A percentile compares a stretch with the other conserved stretches of the same genome.
These are phyloP conservation scores for Leptinotarsa juncta DNA, from an alignment of 2,888 invertebrate species.

Conservation along the genomic window DNA sequence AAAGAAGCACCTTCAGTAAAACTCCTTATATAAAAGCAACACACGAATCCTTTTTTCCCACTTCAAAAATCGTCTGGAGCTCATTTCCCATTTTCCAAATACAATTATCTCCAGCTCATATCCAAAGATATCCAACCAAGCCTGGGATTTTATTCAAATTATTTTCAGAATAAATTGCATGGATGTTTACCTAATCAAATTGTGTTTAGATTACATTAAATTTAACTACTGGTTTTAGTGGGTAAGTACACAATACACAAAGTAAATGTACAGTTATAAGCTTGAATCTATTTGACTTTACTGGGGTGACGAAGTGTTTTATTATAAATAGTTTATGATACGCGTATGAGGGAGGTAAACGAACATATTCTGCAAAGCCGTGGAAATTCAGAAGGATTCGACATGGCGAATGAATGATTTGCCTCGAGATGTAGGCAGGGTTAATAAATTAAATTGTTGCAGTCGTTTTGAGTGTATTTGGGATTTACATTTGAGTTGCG, in stretches of 20 bases:
- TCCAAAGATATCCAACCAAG: conserved; percentile 20
- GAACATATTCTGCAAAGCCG: conserved; percentile 2
- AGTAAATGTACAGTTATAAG: conserved; percentile 52
- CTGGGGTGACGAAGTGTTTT: conserved; percentile 51
- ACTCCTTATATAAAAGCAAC: not conserved
- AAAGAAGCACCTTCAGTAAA: too few species aligned
- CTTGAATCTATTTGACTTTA: conserved; percentile 53
- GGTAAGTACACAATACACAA: conserved; percentile 51
- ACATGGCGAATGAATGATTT: conserved; percentile 10
- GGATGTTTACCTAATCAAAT: conserved; percentile 56
- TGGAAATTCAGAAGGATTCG: conserved; percentile 1
- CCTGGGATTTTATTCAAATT: conserved; percentile 42
- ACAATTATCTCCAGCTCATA: conserved; percentile 25
- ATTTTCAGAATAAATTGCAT: conserved; percentile 50
- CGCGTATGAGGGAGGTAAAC: conserved; percentile 14
- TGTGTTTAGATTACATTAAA: conserved; percentile 56
- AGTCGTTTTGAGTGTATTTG: not conserved
- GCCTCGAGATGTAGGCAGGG: not conserved
- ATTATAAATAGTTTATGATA: conserved; percentile 48
- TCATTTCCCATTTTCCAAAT: conserved; percentile 26
- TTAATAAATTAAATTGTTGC: conserved; percentile 6
- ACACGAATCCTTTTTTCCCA: not conserved
- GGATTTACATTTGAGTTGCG: not conserved
- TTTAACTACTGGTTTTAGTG: conserved; percentile 56
- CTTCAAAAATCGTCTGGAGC: not conserved